phyloP scores from a whole-genome alignment of 2,113 vertebrate genomes.

The Campylomormyrus tamandua region DNA sequence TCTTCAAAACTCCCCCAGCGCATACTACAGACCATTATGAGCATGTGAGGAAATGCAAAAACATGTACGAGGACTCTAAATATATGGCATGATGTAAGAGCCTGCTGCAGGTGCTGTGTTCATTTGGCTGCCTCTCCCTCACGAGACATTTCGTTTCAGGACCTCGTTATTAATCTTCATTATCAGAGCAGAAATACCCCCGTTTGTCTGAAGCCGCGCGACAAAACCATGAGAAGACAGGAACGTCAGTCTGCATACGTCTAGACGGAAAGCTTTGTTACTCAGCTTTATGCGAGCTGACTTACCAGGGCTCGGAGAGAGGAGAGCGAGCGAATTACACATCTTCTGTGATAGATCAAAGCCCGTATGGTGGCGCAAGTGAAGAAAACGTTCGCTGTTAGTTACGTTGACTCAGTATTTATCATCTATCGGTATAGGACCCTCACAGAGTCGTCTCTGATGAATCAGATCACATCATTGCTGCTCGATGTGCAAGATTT shows the following conservation, averaged over 20 bases:
- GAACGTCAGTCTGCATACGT: slow-evolving; percentile 18
- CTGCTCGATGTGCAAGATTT: background rate
- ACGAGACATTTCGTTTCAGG: slow-evolving; percentile 34
- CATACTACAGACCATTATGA: background rate
- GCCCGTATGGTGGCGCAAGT: background rate
- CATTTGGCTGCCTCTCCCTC: slow-evolving; percentile 30
- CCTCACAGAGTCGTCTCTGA: background rate
- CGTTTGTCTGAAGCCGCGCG: slow-evolving; percentile 39
- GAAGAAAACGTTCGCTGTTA: slow-evolving; percentile 12
- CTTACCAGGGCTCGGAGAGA: background rate
- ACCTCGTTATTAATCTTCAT: slow-evolving; percentile 31
- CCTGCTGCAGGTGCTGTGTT: background rate
- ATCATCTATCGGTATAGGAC: background rate
- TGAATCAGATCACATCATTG: background rate
- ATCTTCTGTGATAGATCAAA: slow-evolving; percentile 18
- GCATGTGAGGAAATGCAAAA: background rate
- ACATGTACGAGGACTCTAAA: background rate
- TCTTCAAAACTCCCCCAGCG: background rate
- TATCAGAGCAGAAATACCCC: slow-evolving; percentile 35
- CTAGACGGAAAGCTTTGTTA: background rate
- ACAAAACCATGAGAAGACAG: slow-evolving; percentile 35
- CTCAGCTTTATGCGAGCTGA: slow-evolving; percentile 11
- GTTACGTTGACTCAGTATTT: slow-evolving; percentile 11
- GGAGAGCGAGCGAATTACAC: background rate
- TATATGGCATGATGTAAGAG: background rate